Conservation (phyloP, 1,140 invertebrate genomes). For the Pseudomyrmex flavicornis region DNA sequence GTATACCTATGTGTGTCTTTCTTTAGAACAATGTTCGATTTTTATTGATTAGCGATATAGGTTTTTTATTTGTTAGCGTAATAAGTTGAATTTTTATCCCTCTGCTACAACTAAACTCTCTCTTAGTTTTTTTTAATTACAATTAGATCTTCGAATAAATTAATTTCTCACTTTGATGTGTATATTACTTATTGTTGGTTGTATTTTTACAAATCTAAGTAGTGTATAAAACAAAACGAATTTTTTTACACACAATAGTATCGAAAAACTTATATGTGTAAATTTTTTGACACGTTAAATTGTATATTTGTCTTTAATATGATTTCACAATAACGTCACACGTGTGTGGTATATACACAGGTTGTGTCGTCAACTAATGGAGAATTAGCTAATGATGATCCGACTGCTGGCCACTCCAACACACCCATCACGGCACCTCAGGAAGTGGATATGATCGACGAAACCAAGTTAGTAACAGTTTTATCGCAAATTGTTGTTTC, state of each 20-base stretch:
- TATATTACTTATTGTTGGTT: constrained; percentile 35
- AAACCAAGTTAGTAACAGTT: constrained; percentile 93
- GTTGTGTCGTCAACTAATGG: constrained; percentile 99
- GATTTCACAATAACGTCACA: background rate
- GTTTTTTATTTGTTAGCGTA: background rate
- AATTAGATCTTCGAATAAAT: constrained; percentile 46
- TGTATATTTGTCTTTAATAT: background rate
- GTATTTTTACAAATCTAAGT: background rate
- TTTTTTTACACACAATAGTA: constrained; percentile 20
- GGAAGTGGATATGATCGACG: constrained; percentile 96
- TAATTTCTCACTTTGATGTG: background rate
- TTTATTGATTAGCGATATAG: background rate
- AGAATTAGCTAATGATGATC: constrained; percentile 97
- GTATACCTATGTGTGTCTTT: background rate
- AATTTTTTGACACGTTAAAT: constrained; percentile 9
- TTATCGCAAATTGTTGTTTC: constrained; percentile 8
- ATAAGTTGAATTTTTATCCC: background rate
- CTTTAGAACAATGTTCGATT: constrained; percentile 44
- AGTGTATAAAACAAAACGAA: constrained; percentile 8
- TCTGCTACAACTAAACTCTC: constrained; percentile 33
- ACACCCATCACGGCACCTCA: constrained; percentile 97
- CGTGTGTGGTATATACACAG: constrained; percentile 86
- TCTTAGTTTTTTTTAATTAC: constrained; percentile 17
- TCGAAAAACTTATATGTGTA: background rate
- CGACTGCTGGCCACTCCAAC: constrained; percentile 97